Base-by-base conservation (phyloP, 1,140 invertebrate genomes). In the Apis florea region DNA sequence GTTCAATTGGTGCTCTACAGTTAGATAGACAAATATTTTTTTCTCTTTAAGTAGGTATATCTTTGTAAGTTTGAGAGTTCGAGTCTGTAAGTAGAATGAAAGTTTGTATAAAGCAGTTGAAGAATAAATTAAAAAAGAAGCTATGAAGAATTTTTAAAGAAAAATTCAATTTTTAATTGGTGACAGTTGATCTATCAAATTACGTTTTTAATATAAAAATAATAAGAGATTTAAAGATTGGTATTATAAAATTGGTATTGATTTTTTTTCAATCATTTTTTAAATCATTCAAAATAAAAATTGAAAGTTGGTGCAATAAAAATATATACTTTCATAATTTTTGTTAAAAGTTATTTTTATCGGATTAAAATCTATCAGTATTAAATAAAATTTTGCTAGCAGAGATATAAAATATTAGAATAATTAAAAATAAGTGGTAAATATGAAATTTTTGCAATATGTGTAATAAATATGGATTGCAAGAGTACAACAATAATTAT, bases 321-420 rank as follows among this genome's bases (percentile, higher is more conserved):
- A 72, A 19, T 59, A 58, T 21, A n/a, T 40, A n/a, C 5, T 21
- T 47, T 47, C 1, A n/a, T 59, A 59, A 9, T 70, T 71, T 66
- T 24, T 51, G 24, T 51, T 54, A n/a, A 56, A 15, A 51, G 19
- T 51, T 58, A 47, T 80, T 59, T 53, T 53, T 21, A 71, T 67
- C 58, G 15, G 53, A 74, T 67, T 17, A 40, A 74, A 15, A 51
- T 17, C 53, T 74, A 75, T 80, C 79, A 80, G 79, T 80, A 80
- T 80, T 80, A 80, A 67, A 31, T 64, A 31, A 74, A 80, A 75
- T 67, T 64, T 11, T 75, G 71, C 40, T 54, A 66, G 75, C 21
- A 80, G 53, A 80, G 59, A 74, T 75, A 80, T 80, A 80, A 80
- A 73, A 61, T 80, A 80, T 80, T 80, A 80, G 71, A 19, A 9